These are phyloP conservation scores for Sterrhoptilus dennistouni DNA, from an alignment of 2,113 vertebrate species.

Conservation along the genomic window DNA sequence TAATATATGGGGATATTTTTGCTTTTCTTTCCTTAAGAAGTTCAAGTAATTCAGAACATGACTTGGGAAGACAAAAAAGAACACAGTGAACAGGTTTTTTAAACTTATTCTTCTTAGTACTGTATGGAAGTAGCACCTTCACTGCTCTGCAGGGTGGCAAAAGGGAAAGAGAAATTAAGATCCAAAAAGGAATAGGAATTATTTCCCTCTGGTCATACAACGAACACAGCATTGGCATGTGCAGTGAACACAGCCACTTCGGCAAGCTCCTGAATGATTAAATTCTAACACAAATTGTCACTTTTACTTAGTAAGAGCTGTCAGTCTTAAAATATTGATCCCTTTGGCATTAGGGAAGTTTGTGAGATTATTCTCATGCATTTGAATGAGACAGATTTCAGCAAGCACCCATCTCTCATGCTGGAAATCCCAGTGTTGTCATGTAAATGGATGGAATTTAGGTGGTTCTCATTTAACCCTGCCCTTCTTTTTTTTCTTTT, in stretches of 20 bases:
- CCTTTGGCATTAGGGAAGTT: background rate
- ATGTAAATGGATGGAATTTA: background rate
- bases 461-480: background rate
- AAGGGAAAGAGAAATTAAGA: background rate
- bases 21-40: background rate
- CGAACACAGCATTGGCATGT: background rate
- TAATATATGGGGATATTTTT: background rate
- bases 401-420: background rate
- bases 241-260: background rate
- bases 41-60: background rate
- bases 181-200: background rate
- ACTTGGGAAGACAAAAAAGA: background rate
- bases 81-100: background rate
- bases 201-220: background rate
- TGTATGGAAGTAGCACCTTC: background rate
- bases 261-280: background rate
- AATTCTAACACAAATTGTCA: background rate
- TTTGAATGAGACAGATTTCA: background rate
- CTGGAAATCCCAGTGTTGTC: background rate
- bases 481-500: background rate
- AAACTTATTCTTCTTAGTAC: background rate
- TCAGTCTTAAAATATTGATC: background rate
- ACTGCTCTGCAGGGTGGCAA: background rate
- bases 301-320: background rate
- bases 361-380: background rate